Evolutionary conservation across 2,113 vertebrate species (phyloP).

Genomic region (Gracilinanus agilis): DNA sequence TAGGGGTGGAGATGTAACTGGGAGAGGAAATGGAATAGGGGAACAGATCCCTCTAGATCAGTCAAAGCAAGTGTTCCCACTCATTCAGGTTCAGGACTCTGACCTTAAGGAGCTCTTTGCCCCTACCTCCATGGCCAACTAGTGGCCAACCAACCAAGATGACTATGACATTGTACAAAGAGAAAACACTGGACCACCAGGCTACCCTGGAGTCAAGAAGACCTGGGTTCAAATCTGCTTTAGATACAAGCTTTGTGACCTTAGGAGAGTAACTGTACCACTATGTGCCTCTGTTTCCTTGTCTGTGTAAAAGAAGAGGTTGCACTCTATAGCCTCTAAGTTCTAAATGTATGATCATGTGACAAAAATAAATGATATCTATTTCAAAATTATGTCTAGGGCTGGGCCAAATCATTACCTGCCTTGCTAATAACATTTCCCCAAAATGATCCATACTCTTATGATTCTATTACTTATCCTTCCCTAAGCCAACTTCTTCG

Average conservation of each 20-base stretch:
- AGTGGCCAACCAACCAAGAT: too few species aligned
- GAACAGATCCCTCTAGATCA: too few species aligned
- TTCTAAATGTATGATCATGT: background rate
- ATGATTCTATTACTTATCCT: background rate
- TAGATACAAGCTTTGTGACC: background rate
- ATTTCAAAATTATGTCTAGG: background rate
- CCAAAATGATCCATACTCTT: background rate
- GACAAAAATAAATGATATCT: background rate
- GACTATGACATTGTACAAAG: too few species aligned
- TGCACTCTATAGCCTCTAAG: background rate
- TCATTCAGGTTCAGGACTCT: too few species aligned
- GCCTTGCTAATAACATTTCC: background rate
- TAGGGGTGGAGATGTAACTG: too few species aligned
- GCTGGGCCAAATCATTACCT: background rate
- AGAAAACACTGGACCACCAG: too few species aligned
- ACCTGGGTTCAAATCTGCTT: background rate
- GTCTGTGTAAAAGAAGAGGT: background rate
- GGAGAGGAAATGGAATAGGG: too few species aligned
- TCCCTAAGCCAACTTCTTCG: background rate
- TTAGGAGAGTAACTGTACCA: background rate
- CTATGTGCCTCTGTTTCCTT: background rate
- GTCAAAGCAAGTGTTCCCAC: too few species aligned
- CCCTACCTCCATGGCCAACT: too few species aligned
- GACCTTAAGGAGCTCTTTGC: too few species aligned
- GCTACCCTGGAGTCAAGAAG: background rate